These are phyloP conservation scores for Thryonomys swinderianus DNA, from an alignment of 2,113 vertebrate species.

Conservation along the genomic window DNA sequence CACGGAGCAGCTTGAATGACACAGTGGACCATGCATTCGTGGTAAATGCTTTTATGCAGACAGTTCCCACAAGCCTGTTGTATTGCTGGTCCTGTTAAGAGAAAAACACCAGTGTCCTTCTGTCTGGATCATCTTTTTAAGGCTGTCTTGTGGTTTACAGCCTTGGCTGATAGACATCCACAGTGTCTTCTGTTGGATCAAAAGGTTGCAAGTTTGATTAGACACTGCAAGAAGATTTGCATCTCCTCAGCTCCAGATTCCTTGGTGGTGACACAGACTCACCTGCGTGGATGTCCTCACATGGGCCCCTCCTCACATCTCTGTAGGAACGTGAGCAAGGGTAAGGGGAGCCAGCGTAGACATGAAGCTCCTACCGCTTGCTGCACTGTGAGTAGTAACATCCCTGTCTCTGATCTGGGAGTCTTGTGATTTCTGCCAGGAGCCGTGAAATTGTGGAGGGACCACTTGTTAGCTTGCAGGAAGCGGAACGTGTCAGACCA, in stretches of 20 bases:
- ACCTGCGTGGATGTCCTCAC: background rate
- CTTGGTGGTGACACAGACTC: background rate
- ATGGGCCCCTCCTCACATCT: background rate
- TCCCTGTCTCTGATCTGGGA: background rate
- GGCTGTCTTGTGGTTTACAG: background rate
- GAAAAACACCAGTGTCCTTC: background rate
- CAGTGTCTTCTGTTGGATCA: background rate
- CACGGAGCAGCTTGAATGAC: rapidly evolving
- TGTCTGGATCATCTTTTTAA: background rate
- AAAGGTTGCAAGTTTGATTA: background rate
- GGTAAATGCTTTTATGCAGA: background rate
- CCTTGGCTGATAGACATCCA: background rate
- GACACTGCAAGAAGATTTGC: background rate
- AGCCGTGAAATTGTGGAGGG: background rate
- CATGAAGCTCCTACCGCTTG: too few species aligned
- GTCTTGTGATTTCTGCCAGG: background rate
- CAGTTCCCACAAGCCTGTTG: background rate
- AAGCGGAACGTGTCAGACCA: background rate
- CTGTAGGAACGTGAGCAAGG: background rate
- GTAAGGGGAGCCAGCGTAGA: too few species aligned
- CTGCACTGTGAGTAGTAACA: background rate
- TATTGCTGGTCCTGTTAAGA: background rate
- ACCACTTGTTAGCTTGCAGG: background rate
- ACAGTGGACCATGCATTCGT: background rate
- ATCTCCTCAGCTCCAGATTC: background rate